These are phyloP conservation scores for Zapornia atra DNA, from an alignment of 2,113 vertebrate species.

Conservation along the genomic window DNA sequence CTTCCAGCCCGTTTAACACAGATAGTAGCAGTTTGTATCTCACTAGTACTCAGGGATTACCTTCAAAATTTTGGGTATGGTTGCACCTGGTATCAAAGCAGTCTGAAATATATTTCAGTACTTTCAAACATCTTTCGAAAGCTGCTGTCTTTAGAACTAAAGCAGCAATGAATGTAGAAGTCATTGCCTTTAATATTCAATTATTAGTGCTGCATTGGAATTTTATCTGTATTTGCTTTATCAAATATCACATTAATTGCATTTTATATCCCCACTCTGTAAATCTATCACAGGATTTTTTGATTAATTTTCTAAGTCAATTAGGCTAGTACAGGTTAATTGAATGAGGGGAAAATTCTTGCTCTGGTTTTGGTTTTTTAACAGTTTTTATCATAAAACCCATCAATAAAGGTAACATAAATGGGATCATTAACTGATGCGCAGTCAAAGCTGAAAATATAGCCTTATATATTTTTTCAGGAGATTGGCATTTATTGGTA, in stretches of 20 bases:
- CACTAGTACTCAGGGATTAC: background rate
- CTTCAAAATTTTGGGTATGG: background rate
- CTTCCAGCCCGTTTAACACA: background rate
- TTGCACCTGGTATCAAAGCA: background rate
- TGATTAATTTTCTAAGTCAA: constrained; percentile 35
- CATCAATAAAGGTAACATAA: background rate
- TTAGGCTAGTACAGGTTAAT: background rate
- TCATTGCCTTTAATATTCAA: constrained; percentile 23
- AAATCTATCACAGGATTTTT: constrained; percentile 32
- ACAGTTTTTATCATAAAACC: background rate
- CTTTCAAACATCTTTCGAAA: background rate
- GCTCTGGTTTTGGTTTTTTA: background rate
- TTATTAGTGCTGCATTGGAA: constrained; percentile 30
- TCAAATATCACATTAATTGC: constrained; percentile 47
- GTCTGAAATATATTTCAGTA: background rate
- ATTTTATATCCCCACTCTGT: constrained; percentile 6
- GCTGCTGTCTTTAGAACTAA: background rate
- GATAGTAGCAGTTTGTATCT: background rate
- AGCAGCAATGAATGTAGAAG: background rate
- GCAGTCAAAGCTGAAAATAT: background rate
- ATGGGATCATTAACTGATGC: background rate
- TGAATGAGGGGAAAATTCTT: background rate
- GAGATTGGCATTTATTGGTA: background rate
- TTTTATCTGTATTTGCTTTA: constrained; percentile 62
- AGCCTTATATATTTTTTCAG: background rate